Evolutionary conservation across 2,888 invertebrate species (phyloP).

Genomic region (Colletes collaris): DNA sequence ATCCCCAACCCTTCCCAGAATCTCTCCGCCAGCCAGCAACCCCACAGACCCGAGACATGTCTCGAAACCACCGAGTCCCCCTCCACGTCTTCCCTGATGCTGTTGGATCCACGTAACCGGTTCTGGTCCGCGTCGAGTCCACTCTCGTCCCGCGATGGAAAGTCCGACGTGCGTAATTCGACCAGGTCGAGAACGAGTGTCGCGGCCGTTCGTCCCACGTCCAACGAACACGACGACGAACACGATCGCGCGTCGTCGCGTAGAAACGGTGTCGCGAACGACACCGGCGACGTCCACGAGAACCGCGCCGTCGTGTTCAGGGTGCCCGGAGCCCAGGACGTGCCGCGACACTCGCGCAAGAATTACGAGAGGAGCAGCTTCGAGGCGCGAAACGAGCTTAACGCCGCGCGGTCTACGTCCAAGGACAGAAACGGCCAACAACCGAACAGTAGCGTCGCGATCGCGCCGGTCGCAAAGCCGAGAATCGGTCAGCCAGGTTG

Average conservation of each 20-base stretch:
- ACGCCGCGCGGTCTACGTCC: constrained; percentile 15
- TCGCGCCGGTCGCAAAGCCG: constrained; percentile 60
- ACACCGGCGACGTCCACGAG: constrained; percentile 1
- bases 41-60: constrained; percentile 49
- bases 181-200: constrained; percentile 30
- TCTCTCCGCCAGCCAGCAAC: constrained; percentile 40
- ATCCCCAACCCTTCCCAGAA: constrained; percentile 80
- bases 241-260: background rate
- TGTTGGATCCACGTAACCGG: constrained; percentile 74
- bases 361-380: constrained; percentile 66
- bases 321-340: constrained; percentile 70
- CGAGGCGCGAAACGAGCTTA: constrained; percentile 55
- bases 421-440: constrained; percentile 37
- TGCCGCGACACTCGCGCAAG: constrained; percentile 63
- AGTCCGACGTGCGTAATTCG: constrained; percentile 16
- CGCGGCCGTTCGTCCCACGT: constrained; percentile 18
- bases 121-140: constrained; percentile 77
- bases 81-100: constrained; percentile 74
- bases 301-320: constrained; percentile 65
- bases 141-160: constrained; percentile 58
- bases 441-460: constrained; percentile 17
- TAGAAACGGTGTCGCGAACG: constrained; percentile 50
- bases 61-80: constrained; percentile 69
- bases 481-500: constrained; percentile 76
- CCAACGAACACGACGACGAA: constrained; percentile 11